Base-by-base conservation (phyloP, 1,140 invertebrate genomes). In the Drosophila kohkoa region DNA sequence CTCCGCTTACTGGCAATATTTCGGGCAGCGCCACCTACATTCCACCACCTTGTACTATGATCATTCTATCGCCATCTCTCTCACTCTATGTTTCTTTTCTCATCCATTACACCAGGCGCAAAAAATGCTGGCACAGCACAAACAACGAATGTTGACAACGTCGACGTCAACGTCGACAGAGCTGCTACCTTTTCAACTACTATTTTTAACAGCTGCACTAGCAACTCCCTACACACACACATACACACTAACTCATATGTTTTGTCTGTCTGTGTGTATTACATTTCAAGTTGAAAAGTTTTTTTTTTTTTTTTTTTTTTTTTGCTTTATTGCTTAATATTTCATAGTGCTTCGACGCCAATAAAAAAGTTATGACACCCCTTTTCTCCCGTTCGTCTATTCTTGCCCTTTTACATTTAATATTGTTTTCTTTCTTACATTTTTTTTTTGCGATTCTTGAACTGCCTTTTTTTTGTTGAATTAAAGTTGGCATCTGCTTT, bases 321-420 rank as follows among this genome's bases (percentile, higher is more conserved):
- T 73, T 35, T 79, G 75, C 58, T 76, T 79, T 79, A 77, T 79
- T 79, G 74, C 77, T 79, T 58, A 79, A 79, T 79, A 79, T 79
- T 79, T 79, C 63, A 79, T 66, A 75, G 72, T 52, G 66, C 52
- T 63, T 41, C 20, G 35, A 32, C 54, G 35, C 75, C 75, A 78
- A 78, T 64, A 75, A 78, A 75, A 78, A 75, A 55, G 66, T 75
- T 75, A 60, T 57, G 66, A 64, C 66, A 66, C 60, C 67, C 41
- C 59, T 49, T 38, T 25, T n/a, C 20, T 48, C 20, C 15, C 32
- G 15, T 38, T n/a, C 15, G 0, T 38, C 6, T 25, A 16, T 65
- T 8, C 57, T 68, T 49, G 49, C 57, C 32, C 57, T 62, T 74
- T 57, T 49, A 60, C 41, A 69, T 69, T 62, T 20, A 62, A 62